Evolutionary conservation across 2,888 invertebrate species (phyloP).

Genomic region (Torymus tubicola): DNA sequence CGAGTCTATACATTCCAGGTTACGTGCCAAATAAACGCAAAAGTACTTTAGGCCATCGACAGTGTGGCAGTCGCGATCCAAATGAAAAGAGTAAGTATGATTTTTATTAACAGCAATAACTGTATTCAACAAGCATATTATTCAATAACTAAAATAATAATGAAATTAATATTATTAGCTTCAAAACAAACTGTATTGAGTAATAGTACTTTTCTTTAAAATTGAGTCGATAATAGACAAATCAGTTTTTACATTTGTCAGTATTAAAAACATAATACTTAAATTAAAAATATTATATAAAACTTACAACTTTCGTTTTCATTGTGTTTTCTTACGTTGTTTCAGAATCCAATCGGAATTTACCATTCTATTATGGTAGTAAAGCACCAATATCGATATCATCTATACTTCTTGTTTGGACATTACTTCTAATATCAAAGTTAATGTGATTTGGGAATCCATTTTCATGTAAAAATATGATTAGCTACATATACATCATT

Average conservation of each 20-base stretch:
- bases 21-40: constrained; percentile 85
- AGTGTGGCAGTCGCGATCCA: constrained; percentile 86
- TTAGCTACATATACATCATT: too few relatives aligned
- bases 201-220: too few relatives aligned
- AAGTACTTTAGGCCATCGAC: constrained; percentile 84
- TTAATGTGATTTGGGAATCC: too few relatives aligned
- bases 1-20: constrained; percentile 88
- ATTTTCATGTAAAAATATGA: too few relatives aligned
- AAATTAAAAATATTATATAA: too few relatives aligned
- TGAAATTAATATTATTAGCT: too few relatives aligned
- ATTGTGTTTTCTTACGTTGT: background rate
- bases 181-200: too few relatives aligned
- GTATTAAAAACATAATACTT: too few relatives aligned
- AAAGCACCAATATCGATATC: constrained; percentile 8
- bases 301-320: background rate
- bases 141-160: background rate
- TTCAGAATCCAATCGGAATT: constrained; percentile 36
- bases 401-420: background rate
- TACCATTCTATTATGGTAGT: constrained; percentile 33
- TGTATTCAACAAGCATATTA: constrained; percentile 16
- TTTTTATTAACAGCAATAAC: background rate
- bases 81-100: constrained; percentile 80
- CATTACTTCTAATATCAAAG: background rate
- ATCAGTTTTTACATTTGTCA: too few relatives aligned
- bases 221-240: too few relatives aligned